These are phyloP conservation scores for Apteryx mantelli DNA, from an alignment of 2,113 vertebrate genomes.

Conservation along the genomic window DNA sequence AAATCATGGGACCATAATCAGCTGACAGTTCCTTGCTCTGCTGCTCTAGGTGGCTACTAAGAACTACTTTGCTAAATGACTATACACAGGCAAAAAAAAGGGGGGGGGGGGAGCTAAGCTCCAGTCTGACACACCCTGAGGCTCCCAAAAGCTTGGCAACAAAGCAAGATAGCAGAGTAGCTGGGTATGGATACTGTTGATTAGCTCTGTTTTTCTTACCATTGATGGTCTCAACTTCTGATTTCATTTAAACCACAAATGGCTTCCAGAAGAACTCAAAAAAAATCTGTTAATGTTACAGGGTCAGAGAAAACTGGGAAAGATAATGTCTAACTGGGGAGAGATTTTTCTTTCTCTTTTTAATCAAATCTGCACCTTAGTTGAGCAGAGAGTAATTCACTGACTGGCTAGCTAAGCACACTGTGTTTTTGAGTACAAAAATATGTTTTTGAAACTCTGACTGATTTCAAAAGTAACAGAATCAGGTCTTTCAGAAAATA, in stretches of 20 bases:
- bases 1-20: neutral
- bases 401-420: neutral
- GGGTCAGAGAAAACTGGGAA: neutral
- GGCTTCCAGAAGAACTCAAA: neutral
- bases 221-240: neutral
- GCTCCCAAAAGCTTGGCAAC: neutral
- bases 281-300: neutral
- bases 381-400: neutral
- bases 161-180: neutral
- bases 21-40: neutral
- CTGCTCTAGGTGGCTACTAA: neutral
- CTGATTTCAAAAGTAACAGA: neutral
- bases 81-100: neutral
- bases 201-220: neutral
- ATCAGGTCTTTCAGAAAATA: constrained; percentile 7
- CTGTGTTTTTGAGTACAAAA: neutral
- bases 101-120: neutral
- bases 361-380: neutral
- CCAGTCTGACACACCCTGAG: neutral
- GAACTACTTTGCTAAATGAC: neutral
- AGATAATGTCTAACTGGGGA: neutral
- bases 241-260: neutral
- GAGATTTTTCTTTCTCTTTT: neutral
- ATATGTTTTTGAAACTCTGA: neutral
- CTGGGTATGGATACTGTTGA: neutral